Evolutionary conservation across 2,113 vertebrate species (phyloP).

Genomic region (Scophthalmus maximus): DNA sequence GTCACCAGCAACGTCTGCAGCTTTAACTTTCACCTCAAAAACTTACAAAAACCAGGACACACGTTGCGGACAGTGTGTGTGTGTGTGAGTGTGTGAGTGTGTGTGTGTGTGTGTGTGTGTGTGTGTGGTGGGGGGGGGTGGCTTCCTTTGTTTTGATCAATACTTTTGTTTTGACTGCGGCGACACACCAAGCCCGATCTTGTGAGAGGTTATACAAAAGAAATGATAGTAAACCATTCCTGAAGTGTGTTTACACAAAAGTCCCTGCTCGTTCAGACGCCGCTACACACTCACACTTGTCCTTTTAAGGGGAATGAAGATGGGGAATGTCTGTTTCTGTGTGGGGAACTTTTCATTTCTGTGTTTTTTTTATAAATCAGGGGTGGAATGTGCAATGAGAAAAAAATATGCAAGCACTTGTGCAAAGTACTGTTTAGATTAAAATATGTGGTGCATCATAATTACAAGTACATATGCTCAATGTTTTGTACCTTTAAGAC

Average conservation of each 20-base stretch:
- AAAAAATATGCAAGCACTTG: neutral
- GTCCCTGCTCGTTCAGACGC: conserved; percentile 49
- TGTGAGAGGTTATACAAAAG: conserved; percentile 25
- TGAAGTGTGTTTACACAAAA: conserved; percentile 71
- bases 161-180: conserved; percentile 53
- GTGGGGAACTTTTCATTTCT: conserved; percentile 34
- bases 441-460: no score
- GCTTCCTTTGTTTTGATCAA: conserved; percentile 25
- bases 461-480: no score
- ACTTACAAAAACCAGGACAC: no score
- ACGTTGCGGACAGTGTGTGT: no score
- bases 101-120: no score
- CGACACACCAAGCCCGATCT: conserved; percentile 1
- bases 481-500: no score
- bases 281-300: conserved; percentile 52
- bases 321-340: conserved; percentile 1
- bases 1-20: conserved; percentile 8
- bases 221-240: conserved; percentile 69
- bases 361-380: neutral
- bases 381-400: neutral
- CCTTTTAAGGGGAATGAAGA: conserved; percentile 78
- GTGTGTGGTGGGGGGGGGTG: no score
- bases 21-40: conserved; percentile 3
- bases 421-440: neutral
- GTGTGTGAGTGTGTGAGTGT: no score